Percentiles rank a stretch among this genome's conserved stretches.
Evolutionary conservation across 2,797 vertebrate genomes (phyloP).

Genomic region (Pseudotriccus pelzelni): DNA sequence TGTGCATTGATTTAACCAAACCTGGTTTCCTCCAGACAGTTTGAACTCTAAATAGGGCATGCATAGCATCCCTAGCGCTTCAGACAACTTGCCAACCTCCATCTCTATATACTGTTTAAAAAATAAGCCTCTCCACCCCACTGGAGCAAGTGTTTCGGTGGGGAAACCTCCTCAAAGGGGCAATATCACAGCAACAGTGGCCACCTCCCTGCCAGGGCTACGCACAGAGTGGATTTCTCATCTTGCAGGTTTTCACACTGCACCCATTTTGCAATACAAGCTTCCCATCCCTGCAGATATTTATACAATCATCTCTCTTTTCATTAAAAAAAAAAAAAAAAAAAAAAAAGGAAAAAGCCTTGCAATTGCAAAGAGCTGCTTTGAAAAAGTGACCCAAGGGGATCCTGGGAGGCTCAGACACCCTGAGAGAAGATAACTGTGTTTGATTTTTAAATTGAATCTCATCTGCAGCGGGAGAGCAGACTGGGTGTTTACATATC

Average conservation of each 20-base stretch:
- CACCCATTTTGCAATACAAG: accelerated
- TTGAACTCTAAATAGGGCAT: background rate
- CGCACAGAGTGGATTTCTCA: background rate
- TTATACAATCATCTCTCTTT: background rate
- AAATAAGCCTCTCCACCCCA: background rate
- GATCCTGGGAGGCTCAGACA: background rate
- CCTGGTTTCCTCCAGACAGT: background rate
- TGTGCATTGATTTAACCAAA: background rate
- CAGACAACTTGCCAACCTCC: background rate
- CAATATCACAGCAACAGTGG: background rate
- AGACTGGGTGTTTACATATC: background rate
- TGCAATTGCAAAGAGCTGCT: background rate
- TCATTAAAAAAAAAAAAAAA: background rate
- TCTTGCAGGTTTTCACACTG: background rate
- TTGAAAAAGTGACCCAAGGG: background rate
- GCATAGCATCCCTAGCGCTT: background rate
- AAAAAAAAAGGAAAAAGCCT: background rate
- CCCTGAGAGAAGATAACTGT: background rate
- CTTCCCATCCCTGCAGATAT: background rate
- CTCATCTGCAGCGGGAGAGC: background rate
- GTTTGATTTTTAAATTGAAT: background rate
- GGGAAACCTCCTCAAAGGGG: background rate
- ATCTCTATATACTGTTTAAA: background rate
- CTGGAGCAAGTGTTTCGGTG: background rate
- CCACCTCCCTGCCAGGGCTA: background rate